Evolutionary conservation across 2,888 invertebrate species (phyloP), one percentile per base, ranked within the genome.

Genomic region (Plemyria rubiginata): DNA sequence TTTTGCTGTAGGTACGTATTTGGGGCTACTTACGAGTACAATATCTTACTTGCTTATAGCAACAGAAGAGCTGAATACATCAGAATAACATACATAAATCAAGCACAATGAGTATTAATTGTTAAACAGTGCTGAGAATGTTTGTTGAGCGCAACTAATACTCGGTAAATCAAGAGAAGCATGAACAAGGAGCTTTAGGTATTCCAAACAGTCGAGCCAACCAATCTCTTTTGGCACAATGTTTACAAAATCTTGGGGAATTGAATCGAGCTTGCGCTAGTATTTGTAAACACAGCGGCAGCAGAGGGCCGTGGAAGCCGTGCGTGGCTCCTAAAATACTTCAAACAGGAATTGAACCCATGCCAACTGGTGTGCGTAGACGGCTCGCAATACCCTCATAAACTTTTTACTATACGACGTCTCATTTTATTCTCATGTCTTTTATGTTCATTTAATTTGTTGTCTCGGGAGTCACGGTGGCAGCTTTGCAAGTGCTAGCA

Each of bases 321-420:
- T 84, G 88, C 85, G 85, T 86, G 87, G 81, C 80, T 89, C 91
- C 87, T 72, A 86, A 91, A 92, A 92, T 92, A 92, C 88, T 80
- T 88, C 86, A 84, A 88, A 88, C 88, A 91, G 89, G 90, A 90
- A 85, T 92, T 91, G 91, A 91, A 88, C 77, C 81, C 81, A 79
- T 80, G 92, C 92, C 92, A 92, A 91, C 82, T 87, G 86, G 87
- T 85, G 87, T 88, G 87, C 87, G 91, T 87, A 90, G 91, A 90
- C 89, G 81, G 79, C 84, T 86, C 84, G 85, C 83, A 78, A 74
- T 71, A 74, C 74, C 77, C 84, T 88, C 89, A 82, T 90, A 90
- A 90, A 89, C 84, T 88, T 86, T 84, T 87, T 85, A 88, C 82
- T 85, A 84, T 86, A 90, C 82, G 88, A 88, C 87, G 82, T 84